These are phyloP conservation scores for Corythucha ciliata DNA, from an alignment of 2,888 invertebrate species.

Conservation along the genomic window DNA sequence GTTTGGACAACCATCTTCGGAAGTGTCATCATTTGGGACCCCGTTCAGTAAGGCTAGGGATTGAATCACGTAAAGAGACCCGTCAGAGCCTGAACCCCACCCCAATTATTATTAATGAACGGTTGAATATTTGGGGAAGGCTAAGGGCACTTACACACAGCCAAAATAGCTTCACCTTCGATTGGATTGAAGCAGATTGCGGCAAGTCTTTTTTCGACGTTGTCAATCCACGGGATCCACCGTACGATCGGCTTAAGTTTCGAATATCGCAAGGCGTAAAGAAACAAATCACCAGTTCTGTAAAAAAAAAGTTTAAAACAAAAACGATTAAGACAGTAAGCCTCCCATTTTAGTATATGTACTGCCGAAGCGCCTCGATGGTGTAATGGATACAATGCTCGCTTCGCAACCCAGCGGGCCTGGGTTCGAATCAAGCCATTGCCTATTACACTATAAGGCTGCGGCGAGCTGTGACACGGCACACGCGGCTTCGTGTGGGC, in stretches of 20 bases:
- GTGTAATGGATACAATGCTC: no score
- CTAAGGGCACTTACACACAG: slow-evolving; percentile 40
- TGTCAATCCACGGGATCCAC: slow-evolving; percentile 38
- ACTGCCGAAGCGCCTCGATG: no score
- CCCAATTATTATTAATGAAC: no score
- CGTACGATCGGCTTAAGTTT: slow-evolving; percentile 31
- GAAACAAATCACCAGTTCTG: slow-evolving; percentile 35
- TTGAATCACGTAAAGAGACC: slow-evolving; percentile 53
- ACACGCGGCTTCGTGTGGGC: no score
- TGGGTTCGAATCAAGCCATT: no score
- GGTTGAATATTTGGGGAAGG: neutral
- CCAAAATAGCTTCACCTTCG: slow-evolving; percentile 60
- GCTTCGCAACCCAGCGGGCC: no score
- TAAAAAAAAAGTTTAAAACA: no score
- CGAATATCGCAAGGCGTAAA: slow-evolving; percentile 28
- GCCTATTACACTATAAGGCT: no score
- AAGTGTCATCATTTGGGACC: slow-evolving; percentile 31
- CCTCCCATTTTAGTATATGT: no score
- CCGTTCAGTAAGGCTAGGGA: slow-evolving; percentile 50
- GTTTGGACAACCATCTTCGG: slow-evolving; percentile 16
- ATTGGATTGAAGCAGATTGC: slow-evolving; percentile 33
- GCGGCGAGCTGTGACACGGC: no score
- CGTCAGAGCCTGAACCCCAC: slow-evolving; percentile 45
- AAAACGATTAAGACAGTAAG: no score
- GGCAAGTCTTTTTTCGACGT: slow-evolving; percentile 35